Evolutionary conservation across 2,888 invertebrate genomes (phyloP).

Genomic region (Holacanthella duospinosa): DNA sequence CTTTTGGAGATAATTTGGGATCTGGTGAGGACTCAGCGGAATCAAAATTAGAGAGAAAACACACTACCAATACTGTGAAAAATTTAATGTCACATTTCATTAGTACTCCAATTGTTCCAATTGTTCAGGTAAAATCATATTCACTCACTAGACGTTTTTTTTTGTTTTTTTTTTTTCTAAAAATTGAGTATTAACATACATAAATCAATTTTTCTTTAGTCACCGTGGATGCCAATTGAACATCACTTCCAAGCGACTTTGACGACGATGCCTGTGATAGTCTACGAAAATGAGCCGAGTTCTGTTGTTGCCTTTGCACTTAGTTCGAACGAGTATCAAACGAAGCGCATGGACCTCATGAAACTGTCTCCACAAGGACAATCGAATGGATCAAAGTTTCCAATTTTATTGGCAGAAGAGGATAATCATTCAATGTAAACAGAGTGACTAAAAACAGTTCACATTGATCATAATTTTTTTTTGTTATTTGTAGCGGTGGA

Average conservation of each 20-base stretch:
- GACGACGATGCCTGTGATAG: conserved; percentile 45
- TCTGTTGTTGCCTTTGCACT: conserved; percentile 76
- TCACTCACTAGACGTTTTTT: background rate
- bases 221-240: conserved; percentile 55
- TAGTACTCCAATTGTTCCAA: conserved; percentile 43
- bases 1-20: background rate
- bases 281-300: conserved; percentile 69
- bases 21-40: conserved; percentile 25
- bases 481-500: background rate
- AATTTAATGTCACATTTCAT: conserved; percentile 58
- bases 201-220: conserved; percentile 43
- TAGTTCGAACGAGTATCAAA: conserved; percentile 60
- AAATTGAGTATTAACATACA: background rate
- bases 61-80: conserved; percentile 46
- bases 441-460: background rate
- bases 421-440: background rate
- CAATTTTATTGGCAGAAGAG: background rate
- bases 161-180: background rate
- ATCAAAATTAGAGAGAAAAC: conserved; percentile 31
- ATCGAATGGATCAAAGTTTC: background rate
- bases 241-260: conserved; percentile 47
- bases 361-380: conserved; percentile 8
- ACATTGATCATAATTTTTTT: too few relatives aligned
- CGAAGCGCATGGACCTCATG: conserved; percentile 47
- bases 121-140: conserved; percentile 42